Evolutionary conservation across 2,113 vertebrate species (phyloP).

Genomic region (Camelus dromedarius): DNA sequence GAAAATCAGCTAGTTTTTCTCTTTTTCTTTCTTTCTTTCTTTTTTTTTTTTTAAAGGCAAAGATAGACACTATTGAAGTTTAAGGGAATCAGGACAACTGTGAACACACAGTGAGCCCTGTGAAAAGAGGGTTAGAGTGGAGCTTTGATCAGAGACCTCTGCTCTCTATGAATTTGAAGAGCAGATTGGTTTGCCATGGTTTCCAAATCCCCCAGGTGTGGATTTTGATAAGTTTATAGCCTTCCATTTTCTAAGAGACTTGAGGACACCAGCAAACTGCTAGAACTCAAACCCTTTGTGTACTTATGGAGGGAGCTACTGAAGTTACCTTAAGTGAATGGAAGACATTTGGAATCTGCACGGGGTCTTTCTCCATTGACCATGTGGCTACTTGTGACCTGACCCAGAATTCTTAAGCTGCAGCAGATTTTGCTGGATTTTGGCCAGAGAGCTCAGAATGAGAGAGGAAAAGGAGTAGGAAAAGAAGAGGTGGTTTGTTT

Average conservation of each 20-base stretch:
- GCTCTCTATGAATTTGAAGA: not conserved
- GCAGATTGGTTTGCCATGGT: not conserved
- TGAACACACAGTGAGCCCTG: not conserved
- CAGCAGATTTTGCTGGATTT: not conserved
- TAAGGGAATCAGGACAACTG: not conserved
- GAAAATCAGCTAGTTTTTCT: not conserved
- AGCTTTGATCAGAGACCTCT: not conserved
- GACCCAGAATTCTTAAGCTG: not conserved
- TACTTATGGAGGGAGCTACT: not conserved
- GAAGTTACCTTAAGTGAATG: not conserved
- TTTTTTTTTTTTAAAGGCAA: not conserved
- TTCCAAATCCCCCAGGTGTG: not conserved
- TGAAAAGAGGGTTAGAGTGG: not conserved
- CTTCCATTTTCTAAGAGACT: slow-evolving; percentile 19
- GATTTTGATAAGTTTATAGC: not conserved
- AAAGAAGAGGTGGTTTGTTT: not conserved
- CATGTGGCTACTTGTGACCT: not conserved
- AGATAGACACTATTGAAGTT: not conserved
- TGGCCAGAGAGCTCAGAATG: not conserved
- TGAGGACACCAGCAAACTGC: not conserved
- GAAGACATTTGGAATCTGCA: not conserved
- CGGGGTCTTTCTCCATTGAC: not conserved
- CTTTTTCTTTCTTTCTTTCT: not conserved
- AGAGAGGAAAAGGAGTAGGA: not conserved
- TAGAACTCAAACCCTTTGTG: not conserved